These are phyloP conservation scores for Glareola pratincola DNA, from an alignment of 2,113 vertebrate species.

Conservation along the genomic window DNA sequence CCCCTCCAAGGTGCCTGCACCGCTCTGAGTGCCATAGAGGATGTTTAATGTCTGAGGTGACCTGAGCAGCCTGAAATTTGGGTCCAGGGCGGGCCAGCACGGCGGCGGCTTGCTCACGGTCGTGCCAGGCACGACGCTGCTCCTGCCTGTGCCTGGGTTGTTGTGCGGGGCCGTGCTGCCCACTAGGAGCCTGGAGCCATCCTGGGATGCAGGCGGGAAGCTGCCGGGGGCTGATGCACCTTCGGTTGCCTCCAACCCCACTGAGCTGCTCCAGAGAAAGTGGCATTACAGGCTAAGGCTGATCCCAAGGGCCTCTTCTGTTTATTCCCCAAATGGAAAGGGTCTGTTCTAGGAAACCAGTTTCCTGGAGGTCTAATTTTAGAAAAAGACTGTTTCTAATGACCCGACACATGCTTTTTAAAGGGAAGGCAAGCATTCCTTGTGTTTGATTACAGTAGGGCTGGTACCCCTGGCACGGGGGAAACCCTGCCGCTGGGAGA, in stretches of 20 bases:
- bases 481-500: background rate
- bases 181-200: background rate
- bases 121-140: background rate
- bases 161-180: rapidly evolving
- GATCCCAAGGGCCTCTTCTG: background rate
- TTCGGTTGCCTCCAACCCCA: background rate
- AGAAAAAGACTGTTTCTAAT: background rate
- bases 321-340: background rate
- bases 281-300: background rate
- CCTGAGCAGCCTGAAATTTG: background rate
- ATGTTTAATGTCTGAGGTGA: background rate
- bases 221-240: background rate
- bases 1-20: background rate
- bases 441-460: background rate
- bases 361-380: background rate
- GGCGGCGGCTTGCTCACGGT: background rate
- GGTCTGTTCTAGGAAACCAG: background rate
- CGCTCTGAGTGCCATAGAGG: background rate
- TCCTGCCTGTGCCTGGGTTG: background rate
- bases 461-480: background rate
- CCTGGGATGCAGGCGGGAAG: rapidly evolving
- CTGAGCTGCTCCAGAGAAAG: background rate
- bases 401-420: background rate
- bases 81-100: background rate
- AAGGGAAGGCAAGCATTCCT: background rate